phyloP scores from a whole-genome alignment of 2,888 invertebrate species.

The Trissolcus japonicus region DNA sequence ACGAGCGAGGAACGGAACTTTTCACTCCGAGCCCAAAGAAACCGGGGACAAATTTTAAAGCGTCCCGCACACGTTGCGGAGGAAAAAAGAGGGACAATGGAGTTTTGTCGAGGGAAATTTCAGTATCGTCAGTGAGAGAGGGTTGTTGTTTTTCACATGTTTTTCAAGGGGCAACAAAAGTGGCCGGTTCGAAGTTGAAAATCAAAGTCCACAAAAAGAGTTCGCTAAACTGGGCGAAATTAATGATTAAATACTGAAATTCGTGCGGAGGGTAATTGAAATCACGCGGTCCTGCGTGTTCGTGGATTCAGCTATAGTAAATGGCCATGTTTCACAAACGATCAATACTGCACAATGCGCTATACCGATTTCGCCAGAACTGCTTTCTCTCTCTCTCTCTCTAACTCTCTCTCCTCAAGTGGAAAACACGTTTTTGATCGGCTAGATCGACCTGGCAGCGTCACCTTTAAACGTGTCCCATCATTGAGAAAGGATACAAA shows the following conservation, averaged over 20 bases:
- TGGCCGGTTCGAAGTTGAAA: constrained; percentile 1
- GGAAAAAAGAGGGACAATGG: too few species aligned
- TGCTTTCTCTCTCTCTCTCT: constrained; percentile 1
- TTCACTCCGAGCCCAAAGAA: not conserved
- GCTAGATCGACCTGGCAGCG: constrained; percentile 30
- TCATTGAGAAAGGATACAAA: constrained; percentile 32
- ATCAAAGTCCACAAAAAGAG: constrained; percentile 21
- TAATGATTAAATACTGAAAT: constrained; percentile 27
- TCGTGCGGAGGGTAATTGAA: constrained; percentile 41
- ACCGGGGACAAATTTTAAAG: not conserved
- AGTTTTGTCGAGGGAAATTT: too few species aligned
- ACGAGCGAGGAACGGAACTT: not conserved
- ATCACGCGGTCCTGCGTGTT: constrained; percentile 45
- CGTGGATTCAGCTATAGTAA: constrained; percentile 44
- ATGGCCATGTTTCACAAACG: constrained; percentile 43
- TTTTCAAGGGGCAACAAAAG: constrained; percentile 24
- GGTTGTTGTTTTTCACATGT: not conserved
- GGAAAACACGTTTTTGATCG: constrained; percentile 46
- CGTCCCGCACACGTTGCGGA: too few species aligned
- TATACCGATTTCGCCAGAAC: constrained; percentile 43
- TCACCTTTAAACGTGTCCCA: constrained; percentile 38
- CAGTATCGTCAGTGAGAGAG: too few species aligned
- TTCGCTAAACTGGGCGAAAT: constrained; percentile 3
- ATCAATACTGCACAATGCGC: constrained; percentile 57
- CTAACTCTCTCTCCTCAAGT: constrained; percentile 8